Percentiles rank a stretch among this genome's conserved stretches.
These are phyloP conservation scores for Zelostemma sp. DNA, from an alignment of 1,140 invertebrate genomes.

Conservation along the genomic window DNA sequence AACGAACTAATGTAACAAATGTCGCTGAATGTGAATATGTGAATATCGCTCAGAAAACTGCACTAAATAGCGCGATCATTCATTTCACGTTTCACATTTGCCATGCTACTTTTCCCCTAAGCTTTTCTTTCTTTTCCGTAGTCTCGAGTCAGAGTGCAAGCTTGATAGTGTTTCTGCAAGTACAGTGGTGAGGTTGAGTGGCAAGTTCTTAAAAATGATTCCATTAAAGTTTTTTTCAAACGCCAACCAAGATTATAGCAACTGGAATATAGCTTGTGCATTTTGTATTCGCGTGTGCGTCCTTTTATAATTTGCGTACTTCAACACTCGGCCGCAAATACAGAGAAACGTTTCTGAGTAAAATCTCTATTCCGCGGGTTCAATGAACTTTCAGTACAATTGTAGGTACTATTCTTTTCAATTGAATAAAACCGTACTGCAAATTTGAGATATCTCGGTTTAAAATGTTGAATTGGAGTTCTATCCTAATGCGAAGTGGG, in stretches of 20 bases:
- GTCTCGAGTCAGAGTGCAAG: constrained; percentile 18
- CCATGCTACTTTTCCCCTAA: constrained; percentile 34
- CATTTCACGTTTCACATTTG: constrained; percentile 45
- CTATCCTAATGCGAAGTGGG: too few relatives aligned
- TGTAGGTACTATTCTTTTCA: too few relatives aligned
- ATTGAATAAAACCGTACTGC: too few relatives aligned
- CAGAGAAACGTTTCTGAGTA: not conserved
- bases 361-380: not conserved
- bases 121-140: constrained; percentile 23
- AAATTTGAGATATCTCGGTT: too few relatives aligned
- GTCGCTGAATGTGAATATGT: too few relatives aligned
- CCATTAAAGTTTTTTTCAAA: constrained; percentile 59
- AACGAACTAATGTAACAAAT: too few relatives aligned
- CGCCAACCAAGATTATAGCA: constrained; percentile 44
- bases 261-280: too few relatives aligned
- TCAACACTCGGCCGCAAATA: constrained; percentile 8
- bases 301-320: constrained; percentile 20
- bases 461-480: too few relatives aligned
- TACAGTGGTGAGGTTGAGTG: constrained; percentile 4
- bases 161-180: constrained; percentile 16
- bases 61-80: constrained; percentile 51
- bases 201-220: constrained; percentile 56
- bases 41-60: not conserved
- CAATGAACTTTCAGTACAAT: too few relatives aligned
- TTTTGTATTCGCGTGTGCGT: too few relatives aligned